These are phyloP conservation scores for Tenthredo notha DNA, from an alignment of 2,888 invertebrate species.

Conservation along the genomic window DNA sequence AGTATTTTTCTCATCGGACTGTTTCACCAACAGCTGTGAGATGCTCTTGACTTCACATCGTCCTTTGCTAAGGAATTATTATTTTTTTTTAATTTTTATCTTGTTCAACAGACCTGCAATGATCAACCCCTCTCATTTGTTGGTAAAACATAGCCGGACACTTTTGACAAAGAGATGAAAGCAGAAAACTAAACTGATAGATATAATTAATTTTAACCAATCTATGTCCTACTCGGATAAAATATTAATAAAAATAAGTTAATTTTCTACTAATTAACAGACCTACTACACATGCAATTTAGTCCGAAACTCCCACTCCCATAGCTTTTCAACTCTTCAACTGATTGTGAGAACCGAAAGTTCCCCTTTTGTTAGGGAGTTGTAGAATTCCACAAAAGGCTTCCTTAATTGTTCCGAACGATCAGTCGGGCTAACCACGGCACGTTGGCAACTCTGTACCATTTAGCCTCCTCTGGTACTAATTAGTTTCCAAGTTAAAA, in stretches of 20 bases:
- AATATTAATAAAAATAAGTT: background rate
- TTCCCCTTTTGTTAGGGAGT: constrained; percentile 5
- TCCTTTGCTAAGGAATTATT: background rate
- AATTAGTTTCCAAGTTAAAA: constrained; percentile 27
- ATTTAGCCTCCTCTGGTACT: constrained; percentile 20
- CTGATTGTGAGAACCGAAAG: constrained; percentile 24
- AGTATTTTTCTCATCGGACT: background rate
- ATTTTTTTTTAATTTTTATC: background rate
- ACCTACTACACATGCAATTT: background rate
- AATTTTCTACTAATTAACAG: background rate
- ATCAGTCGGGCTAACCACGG: constrained; percentile 18
- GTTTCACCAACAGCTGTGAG: background rate
- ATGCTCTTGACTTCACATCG: background rate
- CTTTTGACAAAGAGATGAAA: background rate
- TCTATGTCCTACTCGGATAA: background rate
- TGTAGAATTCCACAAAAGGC: constrained; percentile 15
- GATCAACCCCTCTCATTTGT: background rate
- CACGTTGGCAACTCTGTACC: background rate
- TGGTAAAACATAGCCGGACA: background rate
- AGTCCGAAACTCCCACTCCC: background rate
- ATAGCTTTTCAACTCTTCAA: constrained; percentile 5
- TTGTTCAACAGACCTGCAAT: background rate
- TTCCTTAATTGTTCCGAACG: constrained; percentile 31
- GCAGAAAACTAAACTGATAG: background rate
- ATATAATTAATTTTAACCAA: background rate